Percentiles rank a stretch among this genome's conserved stretches.
Conservation (phyloP, 2,888 invertebrate species). For the Liopterus haemorrhoidalis region DNA sequence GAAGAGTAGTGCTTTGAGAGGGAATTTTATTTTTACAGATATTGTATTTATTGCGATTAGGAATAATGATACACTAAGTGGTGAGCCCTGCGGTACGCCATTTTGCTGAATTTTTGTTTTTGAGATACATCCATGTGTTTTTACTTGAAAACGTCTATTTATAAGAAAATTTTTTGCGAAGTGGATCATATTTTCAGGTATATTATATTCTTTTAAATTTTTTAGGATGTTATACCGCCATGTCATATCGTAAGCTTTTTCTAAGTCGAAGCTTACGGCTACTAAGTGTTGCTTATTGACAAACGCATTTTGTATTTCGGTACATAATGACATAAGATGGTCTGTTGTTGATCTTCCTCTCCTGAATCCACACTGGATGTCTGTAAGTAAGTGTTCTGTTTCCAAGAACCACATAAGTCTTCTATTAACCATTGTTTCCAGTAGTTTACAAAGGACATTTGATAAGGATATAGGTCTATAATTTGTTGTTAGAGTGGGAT, state of each 20-base stretch:
- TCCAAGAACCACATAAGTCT: slow-evolving; percentile 6
- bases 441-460: background rate
- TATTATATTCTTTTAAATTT: background rate
- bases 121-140: background rate
- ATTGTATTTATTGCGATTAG: too few species aligned
- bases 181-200: background rate
- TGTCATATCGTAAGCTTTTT: slow-evolving; percentile 11
- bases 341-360: background rate
- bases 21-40: too few species aligned
- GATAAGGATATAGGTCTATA: slow-evolving; percentile 14
- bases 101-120: background rate
- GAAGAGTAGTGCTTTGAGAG: too few species aligned
- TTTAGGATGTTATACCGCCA: slow-evolving; percentile 5
- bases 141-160: slow-evolving; percentile 1
- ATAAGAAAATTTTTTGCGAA: slow-evolving; percentile 5
- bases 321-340: background rate
- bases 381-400: background rate
- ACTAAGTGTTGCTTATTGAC: slow-evolving; percentile 3
- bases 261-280: slow-evolving; percentile 8
- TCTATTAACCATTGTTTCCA: slow-evolving; percentile 13
- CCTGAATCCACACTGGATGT: background rate
- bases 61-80: too few species aligned
- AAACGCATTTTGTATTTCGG: background rate
- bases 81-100: too few species aligned
- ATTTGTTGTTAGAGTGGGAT: background rate